phyloP scores from a whole-genome alignment of 2,888 invertebrate species.

The Amphipoea lucens region DNA sequence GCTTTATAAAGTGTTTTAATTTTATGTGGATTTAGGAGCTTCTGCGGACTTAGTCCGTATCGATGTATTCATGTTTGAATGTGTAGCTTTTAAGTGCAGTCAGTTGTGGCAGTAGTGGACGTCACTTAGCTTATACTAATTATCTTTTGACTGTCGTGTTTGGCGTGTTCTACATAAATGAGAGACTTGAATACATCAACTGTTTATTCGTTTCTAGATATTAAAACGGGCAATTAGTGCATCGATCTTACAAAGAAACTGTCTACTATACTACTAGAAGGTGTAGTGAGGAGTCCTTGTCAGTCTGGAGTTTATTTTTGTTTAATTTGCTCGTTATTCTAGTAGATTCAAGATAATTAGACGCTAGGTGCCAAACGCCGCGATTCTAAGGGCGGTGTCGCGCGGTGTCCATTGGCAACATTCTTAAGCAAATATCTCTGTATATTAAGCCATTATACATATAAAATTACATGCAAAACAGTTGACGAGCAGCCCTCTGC shows the following conservation, averaged over 20 bases:
- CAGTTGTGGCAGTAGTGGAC: conserved; percentile 20
- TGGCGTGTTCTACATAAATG: conserved; percentile 9
- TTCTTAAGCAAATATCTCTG: conserved; percentile 22
- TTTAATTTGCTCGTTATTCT: conserved; percentile 14
- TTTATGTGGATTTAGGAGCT: conserved; percentile 28
- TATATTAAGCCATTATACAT: conserved; percentile 1
- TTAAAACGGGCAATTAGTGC: conserved; percentile 14
- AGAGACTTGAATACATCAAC: not conserved
- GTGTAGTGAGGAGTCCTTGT: conserved; percentile 17
- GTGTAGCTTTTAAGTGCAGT: conserved; percentile 47
- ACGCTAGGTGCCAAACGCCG: conserved; percentile 16
- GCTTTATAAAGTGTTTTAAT: conserved; percentile 44
- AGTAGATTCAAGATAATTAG: conserved; percentile 22
- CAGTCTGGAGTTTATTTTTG: not conserved
- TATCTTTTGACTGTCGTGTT: conserved; percentile 12
- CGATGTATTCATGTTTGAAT: conserved; percentile 45
- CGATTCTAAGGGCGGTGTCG: not conserved
- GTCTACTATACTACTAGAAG: conserved; percentile 7
- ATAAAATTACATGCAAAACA: not conserved
- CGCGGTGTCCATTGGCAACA: conserved; percentile 9
- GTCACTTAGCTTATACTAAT: conserved; percentile 23
- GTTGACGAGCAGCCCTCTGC: not conserved
- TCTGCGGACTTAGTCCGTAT: conserved; percentile 25
- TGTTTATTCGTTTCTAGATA: conserved; percentile 27
- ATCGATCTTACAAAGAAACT: conserved; percentile 4